These are phyloP conservation scores for Onychomys torridus DNA, from an alignment of 2,797 vertebrate genomes.

Conservation along the genomic window DNA sequence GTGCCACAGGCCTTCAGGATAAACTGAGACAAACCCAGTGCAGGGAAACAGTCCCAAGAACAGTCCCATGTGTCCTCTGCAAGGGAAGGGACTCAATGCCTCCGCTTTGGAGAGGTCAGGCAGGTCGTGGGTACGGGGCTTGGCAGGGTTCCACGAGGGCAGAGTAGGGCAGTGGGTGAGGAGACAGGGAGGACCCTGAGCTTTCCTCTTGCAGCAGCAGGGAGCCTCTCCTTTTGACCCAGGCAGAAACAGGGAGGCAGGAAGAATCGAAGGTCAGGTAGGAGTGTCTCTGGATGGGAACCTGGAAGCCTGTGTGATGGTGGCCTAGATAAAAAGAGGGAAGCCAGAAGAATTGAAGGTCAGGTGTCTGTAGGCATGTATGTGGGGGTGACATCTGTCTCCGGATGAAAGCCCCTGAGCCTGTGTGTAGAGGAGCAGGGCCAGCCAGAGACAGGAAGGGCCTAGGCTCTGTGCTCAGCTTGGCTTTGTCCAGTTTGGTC, in stretches of 20 bases:
- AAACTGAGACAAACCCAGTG: accelerated
- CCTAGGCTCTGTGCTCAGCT: neutral
- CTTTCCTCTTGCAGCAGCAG: neutral
- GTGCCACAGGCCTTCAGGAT: neutral
- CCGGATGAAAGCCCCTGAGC: neutral
- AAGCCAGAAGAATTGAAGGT: neutral
- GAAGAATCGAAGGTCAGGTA: neutral
- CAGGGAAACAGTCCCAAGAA: accelerated
- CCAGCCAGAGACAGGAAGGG: neutral
- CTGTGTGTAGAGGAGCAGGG: neutral
- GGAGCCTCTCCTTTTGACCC: neutral
- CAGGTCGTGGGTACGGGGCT: neutral
- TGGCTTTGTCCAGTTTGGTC: neutral
- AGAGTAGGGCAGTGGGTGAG: neutral
- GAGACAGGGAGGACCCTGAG: neutral
- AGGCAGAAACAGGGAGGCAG: too few species aligned
- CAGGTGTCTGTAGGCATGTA: neutral
- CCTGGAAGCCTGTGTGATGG: neutral
- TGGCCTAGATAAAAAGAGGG: neutral
- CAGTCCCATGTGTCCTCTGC: neutral
- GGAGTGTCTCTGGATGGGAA: neutral
- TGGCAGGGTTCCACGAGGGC: neutral
- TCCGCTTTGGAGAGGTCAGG: neutral
- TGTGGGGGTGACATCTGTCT: neutral
- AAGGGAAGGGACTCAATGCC: neutral